A percentile compares a stretch with the other conserved stretches of the same genome.
Conservation (phyloP, 2,797 vertebrate genomes). For the Margarornis squamiger region DNA sequence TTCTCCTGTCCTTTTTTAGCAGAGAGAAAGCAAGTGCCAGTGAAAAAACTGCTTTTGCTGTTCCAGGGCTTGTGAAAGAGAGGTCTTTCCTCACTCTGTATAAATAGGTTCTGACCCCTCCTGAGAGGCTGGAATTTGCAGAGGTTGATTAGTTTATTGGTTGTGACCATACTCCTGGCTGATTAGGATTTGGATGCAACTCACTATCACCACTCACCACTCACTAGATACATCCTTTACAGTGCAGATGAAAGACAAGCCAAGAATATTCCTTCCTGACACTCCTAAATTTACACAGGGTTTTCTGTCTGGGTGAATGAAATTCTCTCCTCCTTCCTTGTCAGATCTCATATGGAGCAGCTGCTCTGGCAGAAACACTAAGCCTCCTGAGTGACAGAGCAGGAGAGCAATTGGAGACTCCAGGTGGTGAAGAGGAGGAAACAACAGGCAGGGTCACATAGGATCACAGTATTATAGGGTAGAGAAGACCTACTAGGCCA, state of each 20-base stretch:
- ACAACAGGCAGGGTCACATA: neutral
- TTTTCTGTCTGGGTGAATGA: neutral
- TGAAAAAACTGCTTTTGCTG: neutral
- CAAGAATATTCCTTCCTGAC: constrained; percentile 30
- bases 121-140: neutral
- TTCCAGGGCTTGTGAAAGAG: neutral
- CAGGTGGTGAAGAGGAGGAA: neutral
- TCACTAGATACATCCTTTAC: neutral
- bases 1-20: neutral
- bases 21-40: neutral
- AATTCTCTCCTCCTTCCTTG: neutral
- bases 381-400: neutral
- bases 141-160: constrained; percentile 1
- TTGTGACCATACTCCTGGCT: neutral
- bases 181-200: constrained; percentile 4
- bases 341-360: neutral
- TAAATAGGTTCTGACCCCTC: neutral
- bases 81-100: neutral
- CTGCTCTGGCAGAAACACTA: neutral
- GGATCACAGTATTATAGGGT: neutral
- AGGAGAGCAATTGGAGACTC: neutral
- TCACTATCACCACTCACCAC: neutral
- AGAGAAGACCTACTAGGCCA: neutral
- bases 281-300: neutral
- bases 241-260: neutral